Evolutionary conservation across 2,797 vertebrate species (phyloP).

Genomic region (Gadopsis bispinosus): DNA sequence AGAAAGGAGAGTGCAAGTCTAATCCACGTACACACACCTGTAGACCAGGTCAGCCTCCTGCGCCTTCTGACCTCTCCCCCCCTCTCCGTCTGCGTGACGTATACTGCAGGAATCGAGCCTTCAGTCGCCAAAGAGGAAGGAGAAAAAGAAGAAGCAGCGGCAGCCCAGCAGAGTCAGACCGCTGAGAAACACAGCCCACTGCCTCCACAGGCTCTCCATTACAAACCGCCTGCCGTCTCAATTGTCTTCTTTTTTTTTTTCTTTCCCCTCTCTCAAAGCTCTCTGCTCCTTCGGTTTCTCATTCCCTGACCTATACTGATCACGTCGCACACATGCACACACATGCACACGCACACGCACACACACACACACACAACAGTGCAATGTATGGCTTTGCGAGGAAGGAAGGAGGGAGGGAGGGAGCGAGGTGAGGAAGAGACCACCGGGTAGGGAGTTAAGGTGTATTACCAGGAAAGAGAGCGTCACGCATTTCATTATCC

Average conservation of each 20-base stretch:
- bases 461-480: slow-evolving; percentile 52
- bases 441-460: slow-evolving; percentile 58
- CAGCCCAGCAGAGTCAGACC: slow-evolving; percentile 36
- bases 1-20: not conserved
- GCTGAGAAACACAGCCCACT: slow-evolving; percentile 36
- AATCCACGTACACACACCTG: slow-evolving; percentile 57
- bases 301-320: slow-evolving; percentile 63
- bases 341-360: slow-evolving; percentile 18
- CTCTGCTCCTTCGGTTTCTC: slow-evolving; percentile 41
- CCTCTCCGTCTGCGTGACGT: slow-evolving; percentile 34
- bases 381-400: slow-evolving; percentile 63
- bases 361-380: not conserved
- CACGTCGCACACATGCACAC: slow-evolving; percentile 32
- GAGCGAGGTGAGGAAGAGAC: slow-evolving; percentile 71
- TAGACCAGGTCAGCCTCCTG: slow-evolving; percentile 52
- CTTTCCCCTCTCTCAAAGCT: slow-evolving; percentile 20
- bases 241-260: slow-evolving; percentile 19
- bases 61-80: slow-evolving; percentile 47
- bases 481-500: not conserved
- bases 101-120: slow-evolving; percentile 30
- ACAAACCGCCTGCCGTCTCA: slow-evolving; percentile 35
- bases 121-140: slow-evolving; percentile 56
- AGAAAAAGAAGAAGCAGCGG: slow-evolving; percentile 33
- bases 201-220: slow-evolving; percentile 59
- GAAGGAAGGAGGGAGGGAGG: slow-evolving; percentile 7